Evolutionary conservation across 1,140 invertebrate species (phyloP).

Genomic region (Ceratina australensis): DNA sequence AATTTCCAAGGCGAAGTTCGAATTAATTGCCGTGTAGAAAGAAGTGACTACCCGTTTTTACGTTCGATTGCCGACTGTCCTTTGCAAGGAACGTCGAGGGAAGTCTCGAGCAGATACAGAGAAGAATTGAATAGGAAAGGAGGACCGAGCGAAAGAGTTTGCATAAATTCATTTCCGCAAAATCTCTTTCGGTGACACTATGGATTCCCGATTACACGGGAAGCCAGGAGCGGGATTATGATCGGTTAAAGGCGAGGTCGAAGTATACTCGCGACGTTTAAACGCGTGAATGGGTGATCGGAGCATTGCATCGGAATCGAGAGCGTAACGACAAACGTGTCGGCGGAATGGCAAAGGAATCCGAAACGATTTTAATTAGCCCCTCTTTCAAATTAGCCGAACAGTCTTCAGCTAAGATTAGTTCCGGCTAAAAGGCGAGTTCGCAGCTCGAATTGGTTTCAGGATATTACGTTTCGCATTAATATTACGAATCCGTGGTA

Average conservation of each 20-base stretch:
- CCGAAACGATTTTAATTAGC: neutral
- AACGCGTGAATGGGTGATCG: conserved; percentile 13
- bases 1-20: conserved; percentile 24
- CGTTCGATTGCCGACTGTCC: conserved; percentile 42
- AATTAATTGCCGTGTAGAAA: conserved; percentile 35
- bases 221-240: conserved; percentile 18
- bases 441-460: neutral
- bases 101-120: neutral
- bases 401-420: no score
- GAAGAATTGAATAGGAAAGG: neutral
- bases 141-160: conserved; percentile 29
- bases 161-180: conserved; percentile 35
- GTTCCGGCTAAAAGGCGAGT: neutral
- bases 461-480: neutral
- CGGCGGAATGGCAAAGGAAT: neutral
- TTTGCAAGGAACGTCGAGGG: conserved; percentile 37
- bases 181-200: conserved; percentile 4
- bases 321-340: neutral
- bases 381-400: neutral
- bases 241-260: conserved; percentile 17
- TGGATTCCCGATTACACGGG: conserved; percentile 5
- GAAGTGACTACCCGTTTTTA: conserved; percentile 21
- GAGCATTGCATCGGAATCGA: neutral
- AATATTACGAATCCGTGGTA: neutral
- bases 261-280: neutral